Percentiles rank a stretch among this genome's conserved stretches.
These are phyloP conservation scores for Pempheris klunzingeri DNA, from an alignment of 2,797 vertebrate genomes.

Conservation along the genomic window DNA sequence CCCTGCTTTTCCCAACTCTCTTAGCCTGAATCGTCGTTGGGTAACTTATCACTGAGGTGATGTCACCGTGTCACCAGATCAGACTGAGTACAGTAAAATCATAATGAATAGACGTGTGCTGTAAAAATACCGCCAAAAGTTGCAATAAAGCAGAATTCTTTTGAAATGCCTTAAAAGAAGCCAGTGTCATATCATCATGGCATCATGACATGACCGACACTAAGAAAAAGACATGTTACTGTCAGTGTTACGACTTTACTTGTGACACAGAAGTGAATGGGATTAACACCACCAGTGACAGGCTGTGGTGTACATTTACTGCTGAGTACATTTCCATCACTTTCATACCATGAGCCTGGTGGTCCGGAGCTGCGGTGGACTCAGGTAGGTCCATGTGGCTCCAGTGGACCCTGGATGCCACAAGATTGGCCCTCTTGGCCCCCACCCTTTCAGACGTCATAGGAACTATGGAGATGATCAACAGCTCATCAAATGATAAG, in stretches of 20 bases:
- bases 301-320: too few species aligned
- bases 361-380: not conserved
- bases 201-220: not conserved
- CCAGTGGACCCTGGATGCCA: constrained; percentile 57
- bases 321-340: not conserved
- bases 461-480: not conserved
- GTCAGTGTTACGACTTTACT: too few species aligned
- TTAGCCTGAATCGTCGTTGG: too few species aligned
- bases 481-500: not conserved
- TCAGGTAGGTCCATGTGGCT: constrained; percentile 29
- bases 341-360: constrained; percentile 11
- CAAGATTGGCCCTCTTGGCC: constrained; percentile 60
- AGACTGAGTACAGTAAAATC: not conserved
- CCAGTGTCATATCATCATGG: not conserved
- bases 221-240: not conserved
- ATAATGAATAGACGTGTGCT: not conserved
- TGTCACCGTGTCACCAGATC: not conserved
- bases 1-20: not conserved
- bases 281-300: too few species aligned
- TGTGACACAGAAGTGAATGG: not conserved
- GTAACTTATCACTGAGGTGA: not conserved
- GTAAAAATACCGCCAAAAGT: not conserved
- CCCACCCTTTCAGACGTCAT: constrained; percentile 51
- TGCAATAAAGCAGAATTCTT: not conserved
- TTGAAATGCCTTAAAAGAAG: not conserved